These are phyloP conservation scores for Drosophila burlai DNA, from an alignment of 1,140 invertebrate species.

Conservation along the genomic window DNA sequence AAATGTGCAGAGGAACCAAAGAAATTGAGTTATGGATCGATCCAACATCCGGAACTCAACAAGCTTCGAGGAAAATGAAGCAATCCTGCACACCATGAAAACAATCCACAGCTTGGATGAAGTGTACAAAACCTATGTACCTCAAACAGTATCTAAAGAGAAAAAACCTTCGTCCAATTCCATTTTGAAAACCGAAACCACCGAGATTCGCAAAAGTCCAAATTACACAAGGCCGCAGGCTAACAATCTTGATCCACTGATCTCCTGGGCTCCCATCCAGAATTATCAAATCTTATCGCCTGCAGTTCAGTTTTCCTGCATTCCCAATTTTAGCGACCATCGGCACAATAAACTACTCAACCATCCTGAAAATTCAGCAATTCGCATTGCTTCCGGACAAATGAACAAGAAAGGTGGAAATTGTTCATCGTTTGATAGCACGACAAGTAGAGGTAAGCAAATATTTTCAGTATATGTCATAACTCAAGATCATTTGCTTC, in stretches of 20 bases:
- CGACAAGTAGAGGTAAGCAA: background rate
- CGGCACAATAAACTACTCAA: background rate
- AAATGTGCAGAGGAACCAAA: background rate
- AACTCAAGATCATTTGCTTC: too few species aligned
- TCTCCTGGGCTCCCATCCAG: background rate
- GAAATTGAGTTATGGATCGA: background rate
- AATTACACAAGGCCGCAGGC: background rate
- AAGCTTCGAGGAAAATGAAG: conserved; percentile 11
- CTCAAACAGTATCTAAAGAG: background rate
- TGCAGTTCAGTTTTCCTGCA: background rate
- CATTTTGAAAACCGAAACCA: background rate
- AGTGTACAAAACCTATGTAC: conserved; percentile 32
- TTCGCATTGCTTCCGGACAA: conserved; percentile 19
- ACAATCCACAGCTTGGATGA: conserved; percentile 31
- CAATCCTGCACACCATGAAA: conserved; percentile 3
- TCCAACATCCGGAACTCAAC: background rate
- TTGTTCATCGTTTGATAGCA: background rate
- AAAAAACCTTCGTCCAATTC: background rate
- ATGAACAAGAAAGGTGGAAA: background rate
- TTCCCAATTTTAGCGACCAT: background rate
- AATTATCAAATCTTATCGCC: too few species aligned
- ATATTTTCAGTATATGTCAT: background rate
- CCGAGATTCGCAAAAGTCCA: background rate
- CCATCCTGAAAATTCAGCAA: background rate
- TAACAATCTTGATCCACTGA: too few species aligned